Base-by-base conservation (phyloP, 2,797 vertebrate genomes). In the Phyllotis vaccarum region DNA sequence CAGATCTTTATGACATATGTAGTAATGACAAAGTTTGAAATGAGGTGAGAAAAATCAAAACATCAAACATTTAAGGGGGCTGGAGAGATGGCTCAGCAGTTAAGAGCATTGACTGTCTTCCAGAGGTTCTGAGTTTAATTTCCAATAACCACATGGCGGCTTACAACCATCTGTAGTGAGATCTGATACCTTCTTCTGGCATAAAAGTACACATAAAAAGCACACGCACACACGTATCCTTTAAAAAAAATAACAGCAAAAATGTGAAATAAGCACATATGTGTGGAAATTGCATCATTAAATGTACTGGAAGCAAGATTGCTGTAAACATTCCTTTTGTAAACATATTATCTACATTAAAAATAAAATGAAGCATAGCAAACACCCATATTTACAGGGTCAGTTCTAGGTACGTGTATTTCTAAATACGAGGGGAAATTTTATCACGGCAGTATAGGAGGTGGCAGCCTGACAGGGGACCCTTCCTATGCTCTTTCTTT, bases 401-500 rank as follows among this genome's bases (percentile, higher is more conserved):
- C 16, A 40, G 60, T 22, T 31, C 40, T 83, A 76, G 12, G 62
- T 85, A 17, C 70, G 8, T 76, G 27, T 29, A 52, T 64, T 95
- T 56, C 49, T 68, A 22, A 12, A 85, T 7, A 43, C 74, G 16
- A 40, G 54, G 22, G 46, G 43, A 62, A 88, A 22, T 5, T 90
- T 58, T 40, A n/a, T 62, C 46, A 16, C 66, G 1, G 74, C 43
- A 46, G 66, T 37, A 60, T 70, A 74, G 68, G 66, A 89, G 80
- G 19, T 95, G 40, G 83, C 88, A 14, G 22, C 62, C 49, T 72
- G 93, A 34, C 52, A 58, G 86, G 96, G 92, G 90, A 86, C 62
- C n/a, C 88, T 90, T 94, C 80, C 79, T 54, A 86, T 85, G 92
- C 27, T 74, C 76, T 86, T 89, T 75, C 49, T 96, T 96, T 96